Evolutionary conservation across 2,888 invertebrate genomes (phyloP), one percentile per base, ranked within the genome.

Genomic region (Eristalis arbustorum): DNA sequence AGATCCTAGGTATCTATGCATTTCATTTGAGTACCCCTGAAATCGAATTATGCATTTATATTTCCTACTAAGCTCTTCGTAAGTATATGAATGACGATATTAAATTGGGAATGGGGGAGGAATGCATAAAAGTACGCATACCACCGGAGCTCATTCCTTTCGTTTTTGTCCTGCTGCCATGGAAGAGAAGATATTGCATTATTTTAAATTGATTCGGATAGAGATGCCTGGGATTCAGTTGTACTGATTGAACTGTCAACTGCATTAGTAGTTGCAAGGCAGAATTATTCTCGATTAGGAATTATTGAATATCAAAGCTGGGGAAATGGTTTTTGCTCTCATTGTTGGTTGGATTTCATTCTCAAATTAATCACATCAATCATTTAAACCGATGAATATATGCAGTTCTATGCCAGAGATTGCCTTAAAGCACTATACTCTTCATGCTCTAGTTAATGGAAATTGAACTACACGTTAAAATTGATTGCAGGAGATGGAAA

Each of bases 241-340:
- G 10, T 10, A 25, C 25, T 79, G 79, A 79, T 79, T 67, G 34
- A 72, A 49, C 72, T 79, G 72, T 79, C 79, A 73, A 62, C 25
- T 37, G 72, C 79, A 79, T 49, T 28, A 61, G 49, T 8, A 14
- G 31, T 31, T 67, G 31, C 23, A 25, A 67, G 67, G 37, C 23
- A 49, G 37, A 79, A 49, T 73, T 73, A 72, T 72, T 62, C 23
- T 56, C 23, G 61, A 61, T 4, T 57, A 66, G 42, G 31, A 72
- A 59, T 59, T 34, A 49, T 64, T 59, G 68, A 68, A 57, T 68
- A 56, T 34, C 14, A 59, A 23, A 18, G 59, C 49, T n/a, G 5
- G 59, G 25, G 2, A 59, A 25, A 59, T 25, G 13, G 25, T 2
- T 25, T 49, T 18, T 49, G 49, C 18, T 18, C 18, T 49, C 49